Percentiles rank a stretch among this genome's conserved stretches.
phyloP scores from a whole-genome alignment of 92 coral and sea anemone genomes.

The Plumapathes pennacea region DNA sequence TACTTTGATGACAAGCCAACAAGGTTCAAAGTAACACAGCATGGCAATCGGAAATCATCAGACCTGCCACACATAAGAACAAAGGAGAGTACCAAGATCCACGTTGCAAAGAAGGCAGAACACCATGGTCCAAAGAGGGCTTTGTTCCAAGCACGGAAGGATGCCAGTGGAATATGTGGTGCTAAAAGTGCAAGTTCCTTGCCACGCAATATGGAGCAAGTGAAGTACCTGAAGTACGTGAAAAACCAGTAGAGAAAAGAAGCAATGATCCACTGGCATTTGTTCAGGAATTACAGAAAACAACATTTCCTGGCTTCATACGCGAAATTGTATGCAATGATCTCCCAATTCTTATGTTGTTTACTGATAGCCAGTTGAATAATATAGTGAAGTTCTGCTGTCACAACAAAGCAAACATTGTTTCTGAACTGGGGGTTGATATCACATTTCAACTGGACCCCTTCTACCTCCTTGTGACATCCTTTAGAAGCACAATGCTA shows the following conservation, averaged over 20 bases:
- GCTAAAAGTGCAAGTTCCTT: constrained; percentile 25
- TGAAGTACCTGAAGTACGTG: constrained; percentile 14
- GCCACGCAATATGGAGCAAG: constrained; percentile 35
- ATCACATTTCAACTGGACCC: constrained; percentile 48
- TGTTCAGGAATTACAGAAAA: constrained; percentile 52
- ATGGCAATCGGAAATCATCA: constrained; percentile 27
- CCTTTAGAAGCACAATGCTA: constrained; percentile 27
- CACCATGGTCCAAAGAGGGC: constrained; percentile 36
- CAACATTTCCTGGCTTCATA: constrained; percentile 38
- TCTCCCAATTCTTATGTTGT: constrained; percentile 43
- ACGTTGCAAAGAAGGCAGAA: constrained; percentile 4
- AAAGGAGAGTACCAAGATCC: constrained; percentile 23
- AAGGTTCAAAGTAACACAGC: constrained; percentile 14
- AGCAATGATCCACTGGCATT: constrained; percentile 49
- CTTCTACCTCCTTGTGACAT: constrained; percentile 34
- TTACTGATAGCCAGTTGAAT: constrained; percentile 26
- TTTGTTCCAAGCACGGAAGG: constrained; percentile 16
- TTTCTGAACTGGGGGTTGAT: constrained; percentile 53
- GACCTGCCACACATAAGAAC: constrained; percentile 15
- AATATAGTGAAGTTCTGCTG: constrained; percentile 45
- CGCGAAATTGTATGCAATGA: constrained; percentile 56
- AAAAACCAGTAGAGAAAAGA: constrained; percentile 2
- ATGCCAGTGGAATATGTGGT: constrained; percentile 32
- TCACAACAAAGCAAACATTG: constrained; percentile 13
- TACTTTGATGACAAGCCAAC: constrained; percentile 29